These are phyloP conservation scores for Oreotrochilus melanogaster DNA, from an alignment of 2,113 vertebrate species.

Conservation along the genomic window DNA sequence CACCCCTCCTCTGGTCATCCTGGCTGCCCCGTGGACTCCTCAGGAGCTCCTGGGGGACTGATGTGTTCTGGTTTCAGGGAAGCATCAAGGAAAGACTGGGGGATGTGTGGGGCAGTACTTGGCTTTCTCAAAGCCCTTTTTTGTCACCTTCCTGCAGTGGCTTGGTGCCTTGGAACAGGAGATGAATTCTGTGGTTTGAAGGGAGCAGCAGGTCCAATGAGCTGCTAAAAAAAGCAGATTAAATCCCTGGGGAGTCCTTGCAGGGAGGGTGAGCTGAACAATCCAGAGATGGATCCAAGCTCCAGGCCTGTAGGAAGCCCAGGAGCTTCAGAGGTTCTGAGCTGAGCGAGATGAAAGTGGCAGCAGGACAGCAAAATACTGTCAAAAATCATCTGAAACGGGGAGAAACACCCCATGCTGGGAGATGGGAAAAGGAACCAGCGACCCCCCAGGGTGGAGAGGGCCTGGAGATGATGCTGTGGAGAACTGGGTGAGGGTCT, in stretches of 20 bases:
- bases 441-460: fast-evolving
- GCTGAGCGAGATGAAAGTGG: not conserved
- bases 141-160: not conserved
- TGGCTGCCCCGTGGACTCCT: not conserved
- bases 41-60: fast-evolving
- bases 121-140: not conserved
- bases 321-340: not conserved
- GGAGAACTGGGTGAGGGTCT: fast-evolving
- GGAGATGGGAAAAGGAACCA: fast-evolving
- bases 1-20: not conserved
- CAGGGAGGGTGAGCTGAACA: not conserved
- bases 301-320: not conserved
- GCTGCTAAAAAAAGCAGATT: not conserved
- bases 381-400: fast-evolving
- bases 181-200: not conserved
- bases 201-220: not conserved
- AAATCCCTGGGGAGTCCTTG: not conserved
- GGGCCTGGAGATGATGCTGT: not conserved
- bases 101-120: fast-evolving
- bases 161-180: not conserved
- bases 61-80: fast-evolving
- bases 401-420: fast-evolving
- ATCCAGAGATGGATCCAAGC: fast-evolving
- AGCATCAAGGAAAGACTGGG: not conserved
- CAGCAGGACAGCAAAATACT: not conserved